A percentile compares a stretch with the other conserved stretches of the same genome.
Conservation (phyloP, 2,113 vertebrate genomes). For the Heteronetta atricapilla region DNA sequence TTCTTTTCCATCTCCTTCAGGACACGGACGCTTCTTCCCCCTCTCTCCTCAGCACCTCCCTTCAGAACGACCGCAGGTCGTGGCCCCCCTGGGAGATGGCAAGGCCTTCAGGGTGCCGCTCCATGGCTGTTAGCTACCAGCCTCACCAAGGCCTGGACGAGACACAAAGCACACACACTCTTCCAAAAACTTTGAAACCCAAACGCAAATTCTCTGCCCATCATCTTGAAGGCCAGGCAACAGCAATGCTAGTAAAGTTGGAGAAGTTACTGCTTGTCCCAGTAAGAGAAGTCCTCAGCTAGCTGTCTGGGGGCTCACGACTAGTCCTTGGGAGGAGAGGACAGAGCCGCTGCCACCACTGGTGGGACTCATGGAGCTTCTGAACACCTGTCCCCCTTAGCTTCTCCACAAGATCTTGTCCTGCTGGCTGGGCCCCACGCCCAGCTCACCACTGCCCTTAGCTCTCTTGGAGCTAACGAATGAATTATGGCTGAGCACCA, state of each 20-base stretch:
- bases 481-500: neutral
- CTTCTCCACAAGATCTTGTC: neutral
- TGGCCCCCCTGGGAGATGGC: neutral
- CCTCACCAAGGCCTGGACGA: neutral
- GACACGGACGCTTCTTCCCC: neutral
- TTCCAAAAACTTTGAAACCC: neutral
- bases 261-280: too few species aligned
- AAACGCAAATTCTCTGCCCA: neutral
- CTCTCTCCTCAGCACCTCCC: neutral
- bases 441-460: neutral
- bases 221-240: neutral
- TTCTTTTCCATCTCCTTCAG: neutral
- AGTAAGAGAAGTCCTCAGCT: neutral
- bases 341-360: accelerated
- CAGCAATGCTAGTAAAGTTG: neutral
- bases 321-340: neutral
- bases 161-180: neutral
- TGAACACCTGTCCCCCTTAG: neutral
- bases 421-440: accelerated
- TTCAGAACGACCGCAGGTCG: neutral
- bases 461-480: accelerated
- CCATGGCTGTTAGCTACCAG: constrained; percentile 2
- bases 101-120: constrained; percentile 5
- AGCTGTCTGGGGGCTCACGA: neutral
- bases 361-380: neutral